Conservation (phyloP, 2,888 invertebrate species). For the Acholoe squamosa region DNA sequence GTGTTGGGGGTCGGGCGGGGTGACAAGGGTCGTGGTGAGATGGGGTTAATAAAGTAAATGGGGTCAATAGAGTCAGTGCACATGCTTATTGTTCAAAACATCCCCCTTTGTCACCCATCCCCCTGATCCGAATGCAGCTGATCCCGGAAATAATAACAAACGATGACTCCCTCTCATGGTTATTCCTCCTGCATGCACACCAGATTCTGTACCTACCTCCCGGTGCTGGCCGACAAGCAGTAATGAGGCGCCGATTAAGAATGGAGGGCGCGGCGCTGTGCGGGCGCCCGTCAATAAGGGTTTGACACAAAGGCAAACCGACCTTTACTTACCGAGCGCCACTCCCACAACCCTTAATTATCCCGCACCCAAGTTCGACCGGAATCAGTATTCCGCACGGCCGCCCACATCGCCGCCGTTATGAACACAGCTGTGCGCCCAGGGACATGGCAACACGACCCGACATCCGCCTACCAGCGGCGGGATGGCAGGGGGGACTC, state of each 20-base stretch:
- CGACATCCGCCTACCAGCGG: background rate
- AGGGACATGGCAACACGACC: background rate
- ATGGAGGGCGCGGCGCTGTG: constrained; percentile 10
- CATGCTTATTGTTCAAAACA: background rate
- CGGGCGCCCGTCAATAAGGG: constrained; percentile 29
- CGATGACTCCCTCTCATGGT: background rate
- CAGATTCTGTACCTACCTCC: background rate
- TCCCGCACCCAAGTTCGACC: background rate
- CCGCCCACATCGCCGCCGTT: background rate
- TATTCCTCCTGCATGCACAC: background rate
- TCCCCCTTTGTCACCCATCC: background rate
- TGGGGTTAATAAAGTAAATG: constrained; percentile 1
- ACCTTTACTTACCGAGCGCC: constrained; percentile 42
- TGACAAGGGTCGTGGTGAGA: background rate
- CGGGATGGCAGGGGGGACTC: background rate
- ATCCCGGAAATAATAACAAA: background rate
- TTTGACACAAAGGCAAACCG: constrained; percentile 44
- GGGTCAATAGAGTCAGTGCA: background rate
- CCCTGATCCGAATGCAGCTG: too few relatives aligned
- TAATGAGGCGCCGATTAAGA: background rate
- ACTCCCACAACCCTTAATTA: constrained; percentile 40
- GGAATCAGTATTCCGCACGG: constrained; percentile 49
- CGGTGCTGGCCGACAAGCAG: background rate
- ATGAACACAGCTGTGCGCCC: constrained; percentile 40
- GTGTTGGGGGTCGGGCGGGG: background rate